These are phyloP conservation scores for Planococcus citri DNA, from an alignment of 1,140 invertebrate genomes.

Conservation along the genomic window DNA sequence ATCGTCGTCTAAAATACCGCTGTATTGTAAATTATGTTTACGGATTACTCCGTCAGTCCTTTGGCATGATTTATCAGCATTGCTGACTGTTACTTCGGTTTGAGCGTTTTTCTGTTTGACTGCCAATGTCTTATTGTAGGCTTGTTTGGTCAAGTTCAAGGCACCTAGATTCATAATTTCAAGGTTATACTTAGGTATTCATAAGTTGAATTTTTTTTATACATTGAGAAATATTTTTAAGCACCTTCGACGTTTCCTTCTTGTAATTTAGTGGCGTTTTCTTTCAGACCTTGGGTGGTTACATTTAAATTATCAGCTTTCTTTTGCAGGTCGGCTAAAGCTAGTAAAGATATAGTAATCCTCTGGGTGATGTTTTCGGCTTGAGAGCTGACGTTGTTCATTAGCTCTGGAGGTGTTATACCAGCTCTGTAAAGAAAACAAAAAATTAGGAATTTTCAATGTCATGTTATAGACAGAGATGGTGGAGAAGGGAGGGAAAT, in stretches of 20 bases:
- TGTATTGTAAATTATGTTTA: slow-evolving; percentile 52
- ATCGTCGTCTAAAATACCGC: slow-evolving; percentile 54
- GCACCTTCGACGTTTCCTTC: slow-evolving; percentile 83
- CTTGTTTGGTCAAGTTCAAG: slow-evolving; percentile 74
- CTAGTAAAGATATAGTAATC: slow-evolving; percentile 62
- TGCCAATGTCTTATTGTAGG: slow-evolving; percentile 50
- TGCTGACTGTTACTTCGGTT: slow-evolving; percentile 40
- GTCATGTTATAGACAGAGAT: neutral
- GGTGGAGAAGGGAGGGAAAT: too few relatives aligned
- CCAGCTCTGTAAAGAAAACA: slow-evolving; percentile 21
- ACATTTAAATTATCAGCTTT: slow-evolving; percentile 58
- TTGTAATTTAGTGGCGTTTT: slow-evolving; percentile 79
- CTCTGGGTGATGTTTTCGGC: slow-evolving; percentile 62
- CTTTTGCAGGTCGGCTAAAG: slow-evolving; percentile 57
- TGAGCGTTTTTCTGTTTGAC: slow-evolving; percentile 50
- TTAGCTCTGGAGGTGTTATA: slow-evolving; percentile 37
- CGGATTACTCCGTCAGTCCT: slow-evolving; percentile 67
- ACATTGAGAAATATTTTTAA: neutral
- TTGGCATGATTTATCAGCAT: slow-evolving; percentile 69
- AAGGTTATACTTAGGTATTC: neutral
- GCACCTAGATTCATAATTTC: slow-evolving; percentile 44
- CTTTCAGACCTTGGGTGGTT: slow-evolving; percentile 58
- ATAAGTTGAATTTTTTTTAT: too few relatives aligned
- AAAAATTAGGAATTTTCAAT: neutral
- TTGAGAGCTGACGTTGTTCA: slow-evolving; percentile 47